These are phyloP conservation scores for Dendronephthya gigantea DNA, from an alignment of 64 coral and sea anemone species.

Conservation along the genomic window DNA sequence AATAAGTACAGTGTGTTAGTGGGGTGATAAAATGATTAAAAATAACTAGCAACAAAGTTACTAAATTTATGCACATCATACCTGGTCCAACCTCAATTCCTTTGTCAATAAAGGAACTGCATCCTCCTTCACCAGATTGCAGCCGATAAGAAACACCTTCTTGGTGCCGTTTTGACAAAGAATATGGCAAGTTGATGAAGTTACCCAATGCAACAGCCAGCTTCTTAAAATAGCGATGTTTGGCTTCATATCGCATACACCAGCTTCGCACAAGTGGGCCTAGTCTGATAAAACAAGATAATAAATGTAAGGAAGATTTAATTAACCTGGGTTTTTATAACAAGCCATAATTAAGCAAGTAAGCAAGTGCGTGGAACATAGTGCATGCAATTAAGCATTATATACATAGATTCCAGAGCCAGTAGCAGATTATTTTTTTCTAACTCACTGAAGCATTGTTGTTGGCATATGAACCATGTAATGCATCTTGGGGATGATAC, in stretches of 20 bases:
- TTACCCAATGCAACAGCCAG: slow-evolving; percentile 33
- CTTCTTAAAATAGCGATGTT: slow-evolving; percentile 49
- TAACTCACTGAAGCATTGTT: no score
- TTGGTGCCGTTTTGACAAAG: slow-evolving; percentile 48
- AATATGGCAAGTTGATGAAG: slow-evolving; percentile 50
- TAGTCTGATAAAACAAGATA: slow-evolving; percentile 22
- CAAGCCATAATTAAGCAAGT: no score
- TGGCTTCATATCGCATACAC: slow-evolving; percentile 72
- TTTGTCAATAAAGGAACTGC: slow-evolving; percentile 47
- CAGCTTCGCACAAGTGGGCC: slow-evolving; percentile 49
- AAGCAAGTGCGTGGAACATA: no score
- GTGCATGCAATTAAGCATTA: no score
- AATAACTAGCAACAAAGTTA: background rate
- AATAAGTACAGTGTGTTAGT: background rate
- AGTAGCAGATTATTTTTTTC: no score
- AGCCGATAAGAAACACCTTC: slow-evolving; percentile 46
- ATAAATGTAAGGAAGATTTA: no score
- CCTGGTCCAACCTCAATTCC: slow-evolving; percentile 51
- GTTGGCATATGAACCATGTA: no score
- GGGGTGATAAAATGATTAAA: no score
- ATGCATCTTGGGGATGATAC: no score
- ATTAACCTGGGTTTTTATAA: no score
- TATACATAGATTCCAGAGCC: no score
- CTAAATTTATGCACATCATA: background rate
- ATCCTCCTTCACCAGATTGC: slow-evolving; percentile 32